Percentiles rank a stretch among this genome's conserved stretches.
Conservation (phyloP, 2,113 vertebrate genomes). For the Scortum barcoo region DNA sequence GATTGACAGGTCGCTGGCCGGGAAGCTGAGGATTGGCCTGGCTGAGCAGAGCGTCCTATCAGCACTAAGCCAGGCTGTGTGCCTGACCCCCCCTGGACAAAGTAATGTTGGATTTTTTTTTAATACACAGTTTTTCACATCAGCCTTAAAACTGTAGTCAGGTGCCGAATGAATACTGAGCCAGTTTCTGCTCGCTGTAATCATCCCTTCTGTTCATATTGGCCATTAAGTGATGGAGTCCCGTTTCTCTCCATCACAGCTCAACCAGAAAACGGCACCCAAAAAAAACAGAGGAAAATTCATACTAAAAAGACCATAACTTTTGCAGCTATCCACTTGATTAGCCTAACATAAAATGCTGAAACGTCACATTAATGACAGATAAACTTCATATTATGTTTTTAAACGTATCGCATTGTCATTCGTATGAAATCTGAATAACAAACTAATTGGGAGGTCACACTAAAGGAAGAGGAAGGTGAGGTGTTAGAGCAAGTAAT, state of each 20-base stretch:
- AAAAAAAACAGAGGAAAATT: neutral
- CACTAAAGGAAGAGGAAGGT: neutral
- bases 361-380: neutral
- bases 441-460: neutral
- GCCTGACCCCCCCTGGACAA: slow-evolving; percentile 90
- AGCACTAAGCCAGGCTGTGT: slow-evolving; percentile 89
- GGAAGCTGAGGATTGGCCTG: slow-evolving; percentile 92
- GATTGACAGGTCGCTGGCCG: slow-evolving; percentile 89
- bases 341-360: neutral
- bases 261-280: neutral
- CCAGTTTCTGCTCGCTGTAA: neutral
- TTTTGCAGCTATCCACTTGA: neutral
- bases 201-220: neutral
- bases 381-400: neutral
- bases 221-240: neutral
- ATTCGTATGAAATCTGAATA: neutral
- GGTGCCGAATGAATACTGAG: neutral
- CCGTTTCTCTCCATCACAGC: too few species aligned
- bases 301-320: neutral
- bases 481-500: neutral
- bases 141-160: neutral
- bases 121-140: neutral
- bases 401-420: neutral
- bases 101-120: slow-evolving; percentile 79
- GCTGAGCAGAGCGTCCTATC: slow-evolving; percentile 91